Base-by-base conservation (phyloP, 2,888 invertebrate species). In the Drosophila fungiperda region DNA sequence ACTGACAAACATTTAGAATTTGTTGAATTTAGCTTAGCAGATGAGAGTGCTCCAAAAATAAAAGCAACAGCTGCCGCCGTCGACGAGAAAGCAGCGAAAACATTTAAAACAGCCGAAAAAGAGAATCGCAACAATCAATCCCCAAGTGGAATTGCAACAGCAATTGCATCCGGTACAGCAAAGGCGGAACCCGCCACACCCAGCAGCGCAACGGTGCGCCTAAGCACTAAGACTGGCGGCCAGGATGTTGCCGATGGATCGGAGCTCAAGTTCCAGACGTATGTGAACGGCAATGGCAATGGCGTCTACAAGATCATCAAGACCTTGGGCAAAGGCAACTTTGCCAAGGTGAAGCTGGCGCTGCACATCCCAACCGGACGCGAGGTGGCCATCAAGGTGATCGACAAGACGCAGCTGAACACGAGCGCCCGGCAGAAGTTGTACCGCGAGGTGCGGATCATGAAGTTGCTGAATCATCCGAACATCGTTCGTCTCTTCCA, bases 391-490 rank as follows among this genome's bases (percentile, higher is more conserved):
- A 99, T 99, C 93, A 99, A 99, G 95, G 99, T 99, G 93, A 99
- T 99, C 92, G 99, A 99, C 95, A 99, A 99, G 95, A 99, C 99
- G 77, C 99, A 99, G 94, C 95, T 99, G 92, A 99, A 99, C 94
- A 98, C 98, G 87, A 98, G 98, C 93, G 99, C 99, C 94, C 95
- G 99, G 93, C 99, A 99, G 94, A 99, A 99, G 95, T 96, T 99
- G 92, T 96, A 96, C 93, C 95, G 96, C 94, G 96, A 96, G 94
- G 96, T 96, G 89, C 93, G 93, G 94, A 99, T 99, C 95, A 99
- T 99, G 99, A 99, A 99, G 94, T 98, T 99, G 96, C 95, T 99
- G 93, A 99, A 99, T 94, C 99, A 99, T 96, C 99, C 99, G 92
- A 99, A 99, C 95, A 99, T 99, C 93, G 98, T 98, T 87, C 98